These are phyloP conservation scores for Sanderia malayensis DNA, from an alignment of 30 jellyfish, hydroid and myxozoan genomes.

Conservation along the genomic window DNA sequence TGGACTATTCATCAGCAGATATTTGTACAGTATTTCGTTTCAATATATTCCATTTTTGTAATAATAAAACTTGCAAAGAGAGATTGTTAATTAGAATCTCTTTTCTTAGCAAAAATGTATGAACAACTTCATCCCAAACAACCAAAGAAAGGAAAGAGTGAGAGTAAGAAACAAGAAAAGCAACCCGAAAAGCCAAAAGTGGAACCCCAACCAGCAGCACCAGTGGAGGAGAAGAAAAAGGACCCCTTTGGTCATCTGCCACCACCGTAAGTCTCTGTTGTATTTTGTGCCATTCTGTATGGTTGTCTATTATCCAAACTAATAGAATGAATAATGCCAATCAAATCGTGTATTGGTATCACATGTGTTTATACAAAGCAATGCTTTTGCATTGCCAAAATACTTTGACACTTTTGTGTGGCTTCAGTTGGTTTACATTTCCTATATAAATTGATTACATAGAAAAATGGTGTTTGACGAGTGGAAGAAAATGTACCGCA, in stretches of 20 bases:
- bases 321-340: too few relatives aligned
- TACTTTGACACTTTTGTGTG: too few relatives aligned
- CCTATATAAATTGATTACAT: neutral
- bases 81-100: too few relatives aligned
- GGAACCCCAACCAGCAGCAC: slow-evolving; percentile 19
- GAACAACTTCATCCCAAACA: slow-evolving; percentile 88
- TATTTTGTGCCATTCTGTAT: too few relatives aligned
- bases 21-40: neutral
- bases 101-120: slow-evolving; percentile 52
- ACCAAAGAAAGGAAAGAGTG: slow-evolving; percentile 51
- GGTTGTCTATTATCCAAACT: too few relatives aligned
- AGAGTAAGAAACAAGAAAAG: slow-evolving; percentile 14
- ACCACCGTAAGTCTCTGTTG: slow-evolving; percentile 46
- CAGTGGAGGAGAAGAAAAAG: slow-evolving; percentile 44
- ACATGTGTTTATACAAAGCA: too few relatives aligned
- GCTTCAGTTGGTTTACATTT: too few relatives aligned
- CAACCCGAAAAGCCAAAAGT: slow-evolving; percentile 19
- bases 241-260: slow-evolving; percentile 91
- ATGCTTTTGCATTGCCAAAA: too few relatives aligned
- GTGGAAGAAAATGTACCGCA: slow-evolving; percentile 83
- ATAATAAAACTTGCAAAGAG: neutral
- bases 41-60: too few relatives aligned
- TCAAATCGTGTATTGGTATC: too few relatives aligned
- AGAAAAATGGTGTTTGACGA: slow-evolving; percentile 82
- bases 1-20: slow-evolving; percentile 1